Conservation (phyloP, 2,113 vertebrate species). For the Chroicocephalus ridibundus region DNA sequence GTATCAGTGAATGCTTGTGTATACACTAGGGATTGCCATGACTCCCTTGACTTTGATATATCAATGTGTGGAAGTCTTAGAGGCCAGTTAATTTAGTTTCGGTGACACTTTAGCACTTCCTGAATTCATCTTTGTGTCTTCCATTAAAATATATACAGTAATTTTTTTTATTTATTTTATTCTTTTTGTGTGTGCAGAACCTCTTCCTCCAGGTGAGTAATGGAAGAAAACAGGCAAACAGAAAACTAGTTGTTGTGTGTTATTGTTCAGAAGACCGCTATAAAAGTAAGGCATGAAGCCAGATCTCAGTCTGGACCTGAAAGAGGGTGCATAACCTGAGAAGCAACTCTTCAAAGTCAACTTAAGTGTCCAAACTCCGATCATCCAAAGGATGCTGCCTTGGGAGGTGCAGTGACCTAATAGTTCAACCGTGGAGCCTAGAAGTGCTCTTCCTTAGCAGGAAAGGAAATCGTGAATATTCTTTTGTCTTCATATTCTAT, state of each 20-base stretch:
- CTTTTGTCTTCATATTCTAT: not conserved
- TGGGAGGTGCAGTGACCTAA: not conserved
- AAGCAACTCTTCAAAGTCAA: not conserved
- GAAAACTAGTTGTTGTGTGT: not conserved
- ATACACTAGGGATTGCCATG: not conserved
- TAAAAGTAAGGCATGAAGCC: not conserved
- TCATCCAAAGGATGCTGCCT: not conserved
- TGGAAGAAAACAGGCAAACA: not conserved
- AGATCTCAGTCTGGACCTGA: not conserved
- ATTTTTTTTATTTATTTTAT: not conserved
- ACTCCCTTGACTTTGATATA: not conserved
- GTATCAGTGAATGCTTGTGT: not conserved
- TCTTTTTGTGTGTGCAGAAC: not conserved
- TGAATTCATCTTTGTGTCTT: not conserved
- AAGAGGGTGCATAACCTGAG: not conserved
- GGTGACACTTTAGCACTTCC: not conserved
- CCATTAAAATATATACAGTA: not conserved
- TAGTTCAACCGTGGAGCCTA: not conserved
- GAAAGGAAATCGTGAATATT: not conserved
- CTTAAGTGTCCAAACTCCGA: not conserved
- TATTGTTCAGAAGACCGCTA: not conserved
- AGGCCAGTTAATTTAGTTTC: not conserved
- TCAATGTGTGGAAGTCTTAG: not conserved
- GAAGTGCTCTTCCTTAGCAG: not conserved
- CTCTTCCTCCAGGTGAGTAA: conserved; percentile 15